Evolutionary conservation across 1,140 invertebrate genomes (phyloP), one percentile per base, ranked within the genome.

Genomic region (Procambarus clarkii): DNA sequence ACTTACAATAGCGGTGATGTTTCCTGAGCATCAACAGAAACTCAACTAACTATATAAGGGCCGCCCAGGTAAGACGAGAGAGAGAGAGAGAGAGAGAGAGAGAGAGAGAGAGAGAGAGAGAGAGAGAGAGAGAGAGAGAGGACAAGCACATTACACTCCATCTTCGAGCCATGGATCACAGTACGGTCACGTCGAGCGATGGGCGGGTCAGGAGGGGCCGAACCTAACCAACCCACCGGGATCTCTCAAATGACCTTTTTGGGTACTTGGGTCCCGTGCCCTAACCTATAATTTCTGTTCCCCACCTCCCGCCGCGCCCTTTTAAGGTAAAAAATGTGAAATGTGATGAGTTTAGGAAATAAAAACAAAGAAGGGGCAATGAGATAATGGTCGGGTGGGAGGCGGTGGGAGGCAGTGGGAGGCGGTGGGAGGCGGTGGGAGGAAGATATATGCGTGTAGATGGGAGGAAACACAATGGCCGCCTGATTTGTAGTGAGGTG

Each of bases 291-390:
- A 88, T 88, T 88, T 88, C 87, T 50, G 87, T 88, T 74, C n/a
- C 64, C 87, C 87, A 88, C 87, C 87, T 88, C 87, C 87, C 87
- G 87, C 79, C 78, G 87, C n/a, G 87, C 74, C 87, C 87, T 78
- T 82, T 88, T 88, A 88, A 82, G 58, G 87, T 69, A 78, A 88
- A 88, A 88, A 88, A 88, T 88, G 87, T 78, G 87, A 82, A 88
- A 21, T 81, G 78, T 69, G 87, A 88, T 88, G 87, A 88, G 87
- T n/a, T 48, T 69, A 69, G 87, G 87, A 82, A 88, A 88, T 88
- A 88, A 88, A 88, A 88, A 88, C 87, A 88, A 88, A 82, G 78
- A 88, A 46, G 78, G n/a, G n/a, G 34, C 15, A 82, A 88, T 82
- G 87, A 82, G 87, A 74, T 88, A 88, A 88, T 88, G 87, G 87